Conservation (phyloP, 2,113 vertebrate genomes). For the Carassius gibelio region DNA sequence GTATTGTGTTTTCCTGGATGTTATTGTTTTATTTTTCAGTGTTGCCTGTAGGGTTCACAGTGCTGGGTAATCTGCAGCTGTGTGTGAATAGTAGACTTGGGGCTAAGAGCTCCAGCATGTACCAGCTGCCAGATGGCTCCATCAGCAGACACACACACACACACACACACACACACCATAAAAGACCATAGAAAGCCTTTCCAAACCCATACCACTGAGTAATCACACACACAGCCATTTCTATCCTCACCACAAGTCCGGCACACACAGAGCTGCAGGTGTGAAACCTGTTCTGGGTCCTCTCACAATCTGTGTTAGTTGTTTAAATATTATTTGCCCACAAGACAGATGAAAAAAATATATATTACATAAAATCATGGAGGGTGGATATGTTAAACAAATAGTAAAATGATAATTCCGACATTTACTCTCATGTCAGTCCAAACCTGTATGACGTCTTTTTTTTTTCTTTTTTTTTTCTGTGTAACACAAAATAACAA, state of each 20-base stretch:
- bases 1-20: constrained; percentile 39
- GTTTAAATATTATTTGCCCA: constrained; percentile 25
- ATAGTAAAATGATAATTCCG: not conserved
- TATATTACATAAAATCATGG: not conserved
- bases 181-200: not conserved
- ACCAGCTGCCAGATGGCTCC: constrained; percentile 69
- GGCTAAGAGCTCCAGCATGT: constrained; percentile 62
- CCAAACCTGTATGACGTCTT: not conserved
- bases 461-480: not conserved
- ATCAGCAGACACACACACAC: constrained; percentile 50
- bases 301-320: not conserved
- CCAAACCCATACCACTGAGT: constrained; percentile 9
- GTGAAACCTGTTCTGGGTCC: constrained; percentile 2
- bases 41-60: constrained; percentile 63
- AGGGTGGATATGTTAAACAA: not conserved
- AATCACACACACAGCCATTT: constrained; percentile 26
- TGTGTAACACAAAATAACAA: not conserved
- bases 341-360: not conserved
- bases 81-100: constrained; percentile 62
- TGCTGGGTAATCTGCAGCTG: constrained; percentile 70
- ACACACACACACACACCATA: not conserved
- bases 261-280: constrained; percentile 24
- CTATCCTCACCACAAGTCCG: constrained; percentile 21
- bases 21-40: constrained; percentile 47
- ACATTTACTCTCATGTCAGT: not conserved